Base-by-base conservation (phyloP, 2,113 vertebrate species). In the Myotis davidii region DNA sequence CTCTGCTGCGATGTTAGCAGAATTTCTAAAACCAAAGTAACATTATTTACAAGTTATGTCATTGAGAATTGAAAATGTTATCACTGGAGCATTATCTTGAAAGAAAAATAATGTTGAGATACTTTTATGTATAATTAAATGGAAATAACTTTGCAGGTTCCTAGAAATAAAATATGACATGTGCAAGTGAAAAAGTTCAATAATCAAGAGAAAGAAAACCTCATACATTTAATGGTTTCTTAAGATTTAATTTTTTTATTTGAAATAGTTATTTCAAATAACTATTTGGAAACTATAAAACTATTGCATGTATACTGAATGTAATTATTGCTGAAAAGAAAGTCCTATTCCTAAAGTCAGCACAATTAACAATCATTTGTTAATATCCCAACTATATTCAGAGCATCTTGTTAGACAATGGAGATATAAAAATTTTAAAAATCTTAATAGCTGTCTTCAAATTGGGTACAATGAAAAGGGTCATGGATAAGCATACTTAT, bases 31-130 rank as follows among this genome's bases (percentile, higher is more conserved):
- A 95, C 52, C 56, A 91, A 90, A 88, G 85, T 9, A 9, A 95
- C 97, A 65, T 97, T 94, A 96, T 97, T 97, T 95, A 37, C 92
- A 97, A 86, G 85, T 90, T 84, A 92, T 21, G 5, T 69, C 64
- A 52, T 27, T 94, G 95, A 96, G 94, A 97, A 94, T 87, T 92
- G 96, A 96, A 97, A 96, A 94, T 95, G 78, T 82, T 96, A 83
- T 18, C 95, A 72, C 48, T 54, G 42, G 6, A 76, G 90, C 29
- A 85, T 69, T 88, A 88, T 88, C 92, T 86, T 91, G 29, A 92
- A 87, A 85, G 79, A 64, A 83, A 86, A 94, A 73, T 69, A 48
- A n/a, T 73, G 27, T 78, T 39, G 18, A 87, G 14, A 4, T 84
- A 42, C 4, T 37, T 96, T 95, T 96, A 85, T 90, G 92, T 94